Conservation (phyloP, 2,113 vertebrate genomes). For the Pardalotus punctatus region DNA sequence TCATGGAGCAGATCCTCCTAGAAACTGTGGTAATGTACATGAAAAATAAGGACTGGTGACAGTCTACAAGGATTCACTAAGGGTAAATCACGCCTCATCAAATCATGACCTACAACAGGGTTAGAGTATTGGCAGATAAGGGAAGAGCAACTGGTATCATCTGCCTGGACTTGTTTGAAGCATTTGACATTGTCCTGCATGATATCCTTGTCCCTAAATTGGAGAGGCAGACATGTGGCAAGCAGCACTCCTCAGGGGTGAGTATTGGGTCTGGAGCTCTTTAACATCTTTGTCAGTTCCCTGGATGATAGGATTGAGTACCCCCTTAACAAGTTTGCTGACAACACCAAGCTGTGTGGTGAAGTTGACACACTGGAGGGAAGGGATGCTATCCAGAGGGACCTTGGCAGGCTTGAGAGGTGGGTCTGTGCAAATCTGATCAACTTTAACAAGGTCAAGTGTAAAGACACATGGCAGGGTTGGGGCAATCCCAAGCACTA, state of each 20-base stretch:
- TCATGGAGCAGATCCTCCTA: background rate
- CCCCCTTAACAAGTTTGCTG: background rate
- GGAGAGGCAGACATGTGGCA: background rate
- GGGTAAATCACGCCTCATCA: background rate
- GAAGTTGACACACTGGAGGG: fast-evolving
- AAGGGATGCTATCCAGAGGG: background rate
- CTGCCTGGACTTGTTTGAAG: background rate
- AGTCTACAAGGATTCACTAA: background rate
- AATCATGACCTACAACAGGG: background rate
- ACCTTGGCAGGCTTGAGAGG: background rate
- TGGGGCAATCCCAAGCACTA: background rate
- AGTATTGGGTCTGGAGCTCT: background rate
- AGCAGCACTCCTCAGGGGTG: background rate
- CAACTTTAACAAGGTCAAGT: background rate
- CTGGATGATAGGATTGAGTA: background rate
- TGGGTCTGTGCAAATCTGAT: background rate
- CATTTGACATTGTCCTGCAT: background rate
- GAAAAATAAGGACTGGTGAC: background rate
- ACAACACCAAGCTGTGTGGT: background rate
- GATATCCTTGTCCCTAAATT: background rate
- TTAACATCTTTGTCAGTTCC: background rate
- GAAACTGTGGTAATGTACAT: background rate
- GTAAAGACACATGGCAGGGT: background rate
- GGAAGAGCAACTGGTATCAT: background rate
- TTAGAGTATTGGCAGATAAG: background rate